Evolutionary conservation across 2,797 vertebrate species (phyloP).

Genomic region (Chrysocyon brachyurus): DNA sequence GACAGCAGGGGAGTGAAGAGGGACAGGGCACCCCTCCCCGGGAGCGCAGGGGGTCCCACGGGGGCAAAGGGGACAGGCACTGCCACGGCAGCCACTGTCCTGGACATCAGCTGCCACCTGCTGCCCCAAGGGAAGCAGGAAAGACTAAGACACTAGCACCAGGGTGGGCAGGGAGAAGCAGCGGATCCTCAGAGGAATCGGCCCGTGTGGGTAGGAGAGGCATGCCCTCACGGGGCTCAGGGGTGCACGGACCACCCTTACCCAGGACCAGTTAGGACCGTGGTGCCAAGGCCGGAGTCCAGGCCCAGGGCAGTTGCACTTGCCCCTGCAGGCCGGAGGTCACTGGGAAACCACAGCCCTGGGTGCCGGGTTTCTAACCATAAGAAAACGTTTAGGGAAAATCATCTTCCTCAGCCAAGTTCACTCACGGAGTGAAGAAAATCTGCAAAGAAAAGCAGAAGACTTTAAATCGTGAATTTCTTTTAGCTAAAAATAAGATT

Average conservation of each 20-base stretch:
- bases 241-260: too few species aligned
- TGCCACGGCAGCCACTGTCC: not conserved
- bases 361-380: not conserved
- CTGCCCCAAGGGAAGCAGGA: slow-evolving; percentile 17
- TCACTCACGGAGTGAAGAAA: slow-evolving; percentile 69
- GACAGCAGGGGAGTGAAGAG: fast-evolving
- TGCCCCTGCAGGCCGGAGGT: too few species aligned
- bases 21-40: too few species aligned
- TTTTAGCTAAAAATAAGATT: slow-evolving; percentile 76
- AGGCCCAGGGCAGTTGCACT: too few species aligned
- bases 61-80: not conserved
- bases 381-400: not conserved
- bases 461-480: slow-evolving; percentile 65
- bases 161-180: too few species aligned
- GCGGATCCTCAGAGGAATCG: too few species aligned
- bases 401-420: slow-evolving; percentile 65
- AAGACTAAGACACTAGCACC: not conserved
- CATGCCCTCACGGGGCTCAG: too few species aligned
- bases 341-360: too few species aligned
- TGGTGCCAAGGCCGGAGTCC: too few species aligned
- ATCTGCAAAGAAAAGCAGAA: slow-evolving; percentile 32
- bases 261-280: too few species aligned
- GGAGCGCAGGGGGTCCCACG: not conserved
- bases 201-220: too few species aligned
- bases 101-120: slow-evolving; percentile 41